phyloP scores from a whole-genome alignment of 2,113 vertebrate species.

The Pelmatolapia mariae region DNA sequence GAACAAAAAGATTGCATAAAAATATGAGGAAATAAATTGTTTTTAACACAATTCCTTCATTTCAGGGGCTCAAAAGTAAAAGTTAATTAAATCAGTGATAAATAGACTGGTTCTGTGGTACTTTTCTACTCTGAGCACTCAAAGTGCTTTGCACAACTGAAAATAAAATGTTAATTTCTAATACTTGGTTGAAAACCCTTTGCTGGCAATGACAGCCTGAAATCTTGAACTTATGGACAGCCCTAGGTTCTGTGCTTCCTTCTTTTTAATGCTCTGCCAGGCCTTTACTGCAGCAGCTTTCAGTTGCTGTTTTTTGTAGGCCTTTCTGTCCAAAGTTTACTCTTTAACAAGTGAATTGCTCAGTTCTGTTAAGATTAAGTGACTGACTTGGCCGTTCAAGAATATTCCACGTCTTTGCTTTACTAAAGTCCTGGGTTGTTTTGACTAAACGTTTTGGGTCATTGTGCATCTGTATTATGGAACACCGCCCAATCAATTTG shows the following conservation, averaged over 20 bases:
- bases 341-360: background rate
- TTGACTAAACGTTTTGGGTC: background rate
- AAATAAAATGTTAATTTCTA: background rate
- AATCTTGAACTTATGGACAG: background rate
- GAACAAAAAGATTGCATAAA: background rate
- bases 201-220: background rate
- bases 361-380: background rate
- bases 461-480: background rate
- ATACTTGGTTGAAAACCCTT: background rate
- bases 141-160: background rate
- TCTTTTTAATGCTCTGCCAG: background rate
- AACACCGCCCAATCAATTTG: accelerated
- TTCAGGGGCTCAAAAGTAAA: background rate
- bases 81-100: background rate
- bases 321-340: background rate
- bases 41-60: background rate
- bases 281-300: background rate
- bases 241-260: background rate
- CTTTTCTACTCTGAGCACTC: background rate
- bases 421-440: background rate
- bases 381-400: background rate
- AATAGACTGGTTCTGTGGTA: background rate
- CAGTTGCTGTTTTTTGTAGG: background rate
- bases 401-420: accelerated
- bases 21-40: background rate